Evolutionary conservation across 2,797 vertebrate species (phyloP), one percentile per base, ranked within the genome.

Genomic region (Erethizon dorsatum): DNA sequence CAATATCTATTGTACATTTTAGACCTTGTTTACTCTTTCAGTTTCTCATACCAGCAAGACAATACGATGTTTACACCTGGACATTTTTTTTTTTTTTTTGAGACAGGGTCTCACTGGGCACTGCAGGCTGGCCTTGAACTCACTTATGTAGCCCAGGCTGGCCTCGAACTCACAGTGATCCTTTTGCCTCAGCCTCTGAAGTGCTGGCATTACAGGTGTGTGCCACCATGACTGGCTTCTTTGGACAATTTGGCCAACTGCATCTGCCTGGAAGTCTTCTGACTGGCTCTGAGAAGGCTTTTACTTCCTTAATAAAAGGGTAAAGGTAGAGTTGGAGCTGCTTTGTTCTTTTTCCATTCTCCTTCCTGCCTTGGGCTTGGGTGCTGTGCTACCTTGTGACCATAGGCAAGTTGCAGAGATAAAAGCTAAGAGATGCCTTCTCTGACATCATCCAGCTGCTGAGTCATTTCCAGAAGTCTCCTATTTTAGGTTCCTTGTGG

Each of bases 391-490:
- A 22, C 11, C 78, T 47, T 89, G 31, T 41, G 54, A 26, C 50
- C 63, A 67, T 54, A 45, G 79, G 47, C 18, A 33, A 97, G 89
- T 37, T 20, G 33, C 10, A 88, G 17, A 57, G 24, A 37, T 69
- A 79, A 95, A 90, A 65, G 47, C 41, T 65, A 80, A 71, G 59
- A 67, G 57, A 67, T 5, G 14, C 22, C 9, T 1, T 6, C 45
- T 78, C 83, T 78, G 24, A 71, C 26, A 47, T 71, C 31, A 17
- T n/a, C 13, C 33, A 80, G 57, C 15, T 71, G 47, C 57, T 24
- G 15, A 96, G 45, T 17, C 61, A 61, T 95, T 83, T 91, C 52
- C 67, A 41, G 63, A 80, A 84, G 37, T 33, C 69, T 63, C 18
- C 33, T 54, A n/a, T 41, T 95, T 59, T 50, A 59, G 52, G 47